A percentile compares a stretch with the other conserved stretches of the same genome.
Evolutionary conservation across 2,888 invertebrate species (phyloP).

Genomic region (Aleiodes alternator): DNA sequence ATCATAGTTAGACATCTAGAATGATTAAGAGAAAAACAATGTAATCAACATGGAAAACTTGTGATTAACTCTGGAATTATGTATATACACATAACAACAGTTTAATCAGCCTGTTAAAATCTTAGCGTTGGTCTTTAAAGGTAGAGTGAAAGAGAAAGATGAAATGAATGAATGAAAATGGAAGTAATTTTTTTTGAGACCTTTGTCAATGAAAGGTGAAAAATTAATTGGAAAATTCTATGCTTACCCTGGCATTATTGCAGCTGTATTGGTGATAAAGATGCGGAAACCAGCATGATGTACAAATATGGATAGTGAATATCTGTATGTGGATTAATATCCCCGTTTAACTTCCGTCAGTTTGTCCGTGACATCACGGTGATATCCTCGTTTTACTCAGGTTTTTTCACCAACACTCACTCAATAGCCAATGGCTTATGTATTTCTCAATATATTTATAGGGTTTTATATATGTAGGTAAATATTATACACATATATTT

Average conservation of each 20-base stretch:
- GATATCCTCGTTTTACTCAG: constrained; percentile 53
- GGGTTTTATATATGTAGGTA: no score
- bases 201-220: not conserved
- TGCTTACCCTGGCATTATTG: constrained; percentile 61
- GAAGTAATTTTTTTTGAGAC: not conserved
- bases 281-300: constrained; percentile 51
- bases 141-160: not conserved
- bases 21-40: constrained; percentile 38
- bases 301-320: constrained; percentile 55
- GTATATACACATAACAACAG: not conserved
- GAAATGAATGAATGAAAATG: constrained; percentile 4
- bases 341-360: constrained; percentile 52
- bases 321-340: constrained; percentile 49
- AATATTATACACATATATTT: no score
- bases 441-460: no score
- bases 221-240: not conserved
- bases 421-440: no score
- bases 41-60: constrained; percentile 6
- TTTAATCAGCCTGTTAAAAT: constrained; percentile 8
- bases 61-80: constrained; percentile 14
- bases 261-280: constrained; percentile 49
- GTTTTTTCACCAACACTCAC: not conserved
- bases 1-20: constrained; percentile 71
- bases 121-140: constrained; percentile 13
- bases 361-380: constrained; percentile 56